Evolutionary conservation across 2,888 invertebrate species (phyloP), one percentile per base, ranked within the genome.

Genomic region (Ormyrus rosae): DNA sequence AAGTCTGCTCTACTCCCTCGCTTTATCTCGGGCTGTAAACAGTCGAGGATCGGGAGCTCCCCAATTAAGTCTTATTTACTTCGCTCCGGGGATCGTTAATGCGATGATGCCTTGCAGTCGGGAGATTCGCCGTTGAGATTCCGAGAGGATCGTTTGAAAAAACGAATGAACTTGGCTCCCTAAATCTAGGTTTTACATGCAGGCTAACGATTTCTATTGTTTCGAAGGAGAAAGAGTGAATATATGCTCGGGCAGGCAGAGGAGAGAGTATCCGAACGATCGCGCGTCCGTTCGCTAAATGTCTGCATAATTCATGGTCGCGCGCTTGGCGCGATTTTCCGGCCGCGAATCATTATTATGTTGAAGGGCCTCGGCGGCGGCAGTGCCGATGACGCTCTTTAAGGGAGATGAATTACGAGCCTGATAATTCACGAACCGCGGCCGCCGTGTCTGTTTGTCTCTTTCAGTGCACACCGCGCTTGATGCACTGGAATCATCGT

Each of bases 51-150:
- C 61, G 81, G 70, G 81, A 83, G 83, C 84, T 82, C 80, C 75
- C 82, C 82, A 82, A 75, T 81, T 82, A 81, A 72, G 81, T 75
- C 78, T 73, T 82, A 83, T 84, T 83, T 82, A 82, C 83, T 78
- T 83, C 76, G 67, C 34, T 11, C n/a, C n/a, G 13, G 8, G 60
- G 9, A 46, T 63, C 46, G 67, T 19, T 67, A 19, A 67, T 67
- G 67, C 53, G 34, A 67, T 67, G 67, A 67, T 68, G 55, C 68
- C 6, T 34, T 11, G 60, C 60, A 71, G 50, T 19, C 53, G 60
- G 48, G 58, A 48, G 60, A 71, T 71, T 60, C 71, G 50, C 48
- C 10, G 71, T 60, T 60, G 10, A 10, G 51, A 60, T 71, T 58
- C 51, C 58, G 13, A 19, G 34, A 34, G 34, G 34, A 34, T 34